These are phyloP conservation scores for Phyllostomus hastatus DNA, from an alignment of 2,113 vertebrate genomes.

Conservation along the genomic window DNA sequence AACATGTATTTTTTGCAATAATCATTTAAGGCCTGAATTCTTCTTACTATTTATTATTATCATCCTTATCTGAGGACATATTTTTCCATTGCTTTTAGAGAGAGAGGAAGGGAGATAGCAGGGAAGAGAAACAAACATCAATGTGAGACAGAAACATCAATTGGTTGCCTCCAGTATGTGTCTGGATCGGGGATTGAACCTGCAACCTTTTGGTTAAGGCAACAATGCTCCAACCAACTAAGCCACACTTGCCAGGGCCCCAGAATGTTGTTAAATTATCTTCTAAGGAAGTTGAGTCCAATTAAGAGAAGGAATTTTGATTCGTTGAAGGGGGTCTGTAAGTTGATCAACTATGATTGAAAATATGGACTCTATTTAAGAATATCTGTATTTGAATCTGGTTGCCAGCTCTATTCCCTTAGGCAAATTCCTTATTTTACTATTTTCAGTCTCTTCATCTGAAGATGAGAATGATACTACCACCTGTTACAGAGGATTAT, in stretches of 20 bases:
- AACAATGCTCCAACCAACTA: no score
- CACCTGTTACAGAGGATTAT: neutral
- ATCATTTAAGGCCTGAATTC: neutral
- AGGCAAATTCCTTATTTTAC: neutral
- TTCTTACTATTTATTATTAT: no score
- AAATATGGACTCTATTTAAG: neutral
- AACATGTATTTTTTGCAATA: neutral
- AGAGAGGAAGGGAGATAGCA: no score
- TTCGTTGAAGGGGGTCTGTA: neutral
- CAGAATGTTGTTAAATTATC: neutral
- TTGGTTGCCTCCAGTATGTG: no score
- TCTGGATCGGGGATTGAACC: no score
- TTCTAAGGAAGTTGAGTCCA: neutral
- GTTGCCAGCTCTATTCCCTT: neutral
- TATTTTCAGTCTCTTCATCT: neutral
- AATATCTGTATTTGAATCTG: neutral
- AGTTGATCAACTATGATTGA: neutral
- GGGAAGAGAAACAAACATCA: no score
- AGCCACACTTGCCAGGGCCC: no score
- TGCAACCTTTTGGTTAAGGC: no score
- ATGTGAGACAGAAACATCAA: no score
- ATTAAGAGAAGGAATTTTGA: neutral
- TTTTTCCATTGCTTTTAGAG: no score
- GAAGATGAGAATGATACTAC: neutral
- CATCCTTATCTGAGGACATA: no score